Conservation (phyloP, 2,113 vertebrate genomes). For the Ictalurus punctatus region DNA sequence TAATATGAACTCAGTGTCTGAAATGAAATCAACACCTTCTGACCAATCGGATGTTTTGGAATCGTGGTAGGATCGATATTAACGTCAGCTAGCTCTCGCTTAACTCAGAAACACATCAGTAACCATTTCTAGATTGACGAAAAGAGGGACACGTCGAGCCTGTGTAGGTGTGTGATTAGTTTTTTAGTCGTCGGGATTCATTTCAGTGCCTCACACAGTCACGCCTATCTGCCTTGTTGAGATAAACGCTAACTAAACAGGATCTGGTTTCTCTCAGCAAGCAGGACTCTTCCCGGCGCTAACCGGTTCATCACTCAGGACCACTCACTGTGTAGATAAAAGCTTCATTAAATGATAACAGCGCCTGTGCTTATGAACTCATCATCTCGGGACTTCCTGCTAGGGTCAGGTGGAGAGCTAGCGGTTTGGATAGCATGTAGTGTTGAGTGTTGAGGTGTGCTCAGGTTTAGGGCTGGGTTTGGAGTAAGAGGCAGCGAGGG, state of each 20-base stretch:
- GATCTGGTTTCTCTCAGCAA: constrained; percentile 49
- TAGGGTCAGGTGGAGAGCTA: too few species aligned
- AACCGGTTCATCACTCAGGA: constrained; percentile 68
- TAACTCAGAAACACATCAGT: too few species aligned
- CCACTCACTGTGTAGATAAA: constrained; percentile 62
- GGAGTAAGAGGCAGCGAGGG: constrained; percentile 39
- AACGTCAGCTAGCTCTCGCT: too few species aligned
- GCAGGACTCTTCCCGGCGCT: constrained; percentile 57
- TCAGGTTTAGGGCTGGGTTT: constrained; percentile 20
- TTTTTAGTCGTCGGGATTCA: neutral
- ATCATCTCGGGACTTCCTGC: neutral
- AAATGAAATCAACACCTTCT: too few species aligned
- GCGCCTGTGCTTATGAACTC: constrained; percentile 34
- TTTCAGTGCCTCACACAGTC: neutral
- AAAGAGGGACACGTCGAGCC: too few species aligned
- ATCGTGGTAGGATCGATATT: too few species aligned
- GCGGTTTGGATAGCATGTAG: neutral
- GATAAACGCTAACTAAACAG: constrained; percentile 40
- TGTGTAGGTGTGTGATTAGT: neutral
- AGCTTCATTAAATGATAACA: constrained; percentile 58
- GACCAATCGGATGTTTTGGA: too few species aligned
- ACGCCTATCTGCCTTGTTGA: constrained; percentile 32
- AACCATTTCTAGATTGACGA: too few species aligned
- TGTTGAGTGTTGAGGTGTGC: constrained; percentile 17
- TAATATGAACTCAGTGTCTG: neutral